Base-by-base conservation (phyloP, 2,113 vertebrate genomes). In the Hyperopisus bebe region DNA sequence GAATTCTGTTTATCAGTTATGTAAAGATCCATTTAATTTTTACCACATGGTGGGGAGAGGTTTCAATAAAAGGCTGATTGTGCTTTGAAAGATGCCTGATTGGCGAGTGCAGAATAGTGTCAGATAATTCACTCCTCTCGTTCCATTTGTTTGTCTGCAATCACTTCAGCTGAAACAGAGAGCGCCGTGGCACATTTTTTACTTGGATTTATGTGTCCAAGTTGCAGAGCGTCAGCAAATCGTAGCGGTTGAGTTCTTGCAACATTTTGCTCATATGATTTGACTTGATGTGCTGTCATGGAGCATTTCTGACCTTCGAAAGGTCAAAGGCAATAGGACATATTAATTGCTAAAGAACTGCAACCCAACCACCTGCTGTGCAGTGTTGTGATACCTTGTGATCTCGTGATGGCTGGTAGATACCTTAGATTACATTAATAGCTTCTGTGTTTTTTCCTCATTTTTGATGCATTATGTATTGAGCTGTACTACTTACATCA, bases 1-100 rank as follows among this genome's bases (percentile, higher is more conserved):
- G 47, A 47, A 85, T 44, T 86, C n/a, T 86, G 35, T 74, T 84
- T 27, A 86, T 86, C 27, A 13, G 47, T 24, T 24, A 27, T 27
- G 46, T 85, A 7, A 50, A 47, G 46, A 85, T 48, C 42, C 11
- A 86, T 47, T 15, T 31, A 50, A 48, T 46, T 86, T 50, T 24
- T 86, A 21, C 47, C 83, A 86, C 10, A 48, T 86, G 46, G 42
- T 48, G 5, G 13, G 3, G 10, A 27, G n/a, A 50, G 10, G 10
- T 27, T 85, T 48, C 47, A 86, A 21, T 48, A 50, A 86, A 50
- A 47, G 83, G 89, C 86, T 91, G 89, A 91, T 90, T 92, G 35
- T 42, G 83, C 11, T 62, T 35, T 90, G 90, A 93, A 93, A 92
- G 50, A 87, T 87, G 87, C 35, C 89, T 92, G 90, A 92, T 90